Evolutionary conservation across 2,888 invertebrate genomes (phyloP), one percentile per base, ranked within the genome.

Genomic region (Drosophila melanosoma): DNA sequence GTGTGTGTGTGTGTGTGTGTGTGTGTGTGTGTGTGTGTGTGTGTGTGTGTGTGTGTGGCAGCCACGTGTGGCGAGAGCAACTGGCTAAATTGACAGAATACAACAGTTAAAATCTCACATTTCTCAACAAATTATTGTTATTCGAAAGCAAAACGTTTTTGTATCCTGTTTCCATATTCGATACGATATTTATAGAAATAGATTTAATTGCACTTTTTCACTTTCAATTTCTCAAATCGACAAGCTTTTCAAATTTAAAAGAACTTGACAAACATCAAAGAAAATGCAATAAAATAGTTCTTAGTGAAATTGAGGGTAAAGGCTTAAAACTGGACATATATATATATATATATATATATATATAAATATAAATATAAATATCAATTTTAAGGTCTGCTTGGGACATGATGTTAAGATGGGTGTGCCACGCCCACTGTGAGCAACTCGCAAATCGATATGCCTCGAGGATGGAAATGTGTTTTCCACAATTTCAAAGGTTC

Each of bases 21-120:
- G 0, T 23, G 4, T 48, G 56, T 60, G 51, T 54, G n/a, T n/a
- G n/a, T n/a, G n/a, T n/a, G n/a, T n/a, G n/a, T n/a, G n/a, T n/a
- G 45, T 63, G 20, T 54, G n/a, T 38, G 6, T 29, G 0, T 23
- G 4, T 48, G 56, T 60, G 51, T 54, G 57, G 35, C 35, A 35
- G 35, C 54, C 72, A 40, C 67, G 42, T 76, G 45, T 49, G 57
- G 57, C 23, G 48, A 20, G 35, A 36, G 23, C 67, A 57, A 40
- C 35, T 42, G 17, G 2, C n/a, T 56, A 56, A 26, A 56, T 38
- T 56, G 26, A 38, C 8, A 23, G 36, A 36, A 36, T 6, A 26
- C 17, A 45, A 20, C 15, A 23, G 45, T 45, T 7, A 15, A 45
- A 23, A 23, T 45, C 45, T 12, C 20, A 45, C 29, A 29, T 29